A percentile compares a stretch with the other conserved stretches of the same genome.
Conservation (phyloP, 2,888 invertebrate species). For the Pammene aurita region DNA sequence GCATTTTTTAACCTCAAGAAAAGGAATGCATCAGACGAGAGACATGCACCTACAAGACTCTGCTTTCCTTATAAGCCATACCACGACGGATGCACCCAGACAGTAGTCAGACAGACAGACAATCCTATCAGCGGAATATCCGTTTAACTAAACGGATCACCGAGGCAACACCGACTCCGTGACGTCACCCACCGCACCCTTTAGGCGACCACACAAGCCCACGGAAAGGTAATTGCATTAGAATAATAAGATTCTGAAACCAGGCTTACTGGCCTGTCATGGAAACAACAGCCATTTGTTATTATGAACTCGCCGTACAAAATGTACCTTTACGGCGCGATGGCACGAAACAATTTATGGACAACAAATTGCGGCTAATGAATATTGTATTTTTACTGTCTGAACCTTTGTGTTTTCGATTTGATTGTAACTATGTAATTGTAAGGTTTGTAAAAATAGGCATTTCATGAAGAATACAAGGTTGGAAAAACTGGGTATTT, state of each 20-base stretch:
- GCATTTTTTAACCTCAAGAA: no score
- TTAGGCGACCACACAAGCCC: constrained; percentile 20
- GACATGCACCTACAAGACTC: no score
- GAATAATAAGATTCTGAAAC: constrained; percentile 32
- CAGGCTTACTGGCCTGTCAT: constrained; percentile 25
- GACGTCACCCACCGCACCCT: constrained; percentile 55
- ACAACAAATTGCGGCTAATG: background rate
- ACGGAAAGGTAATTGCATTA: constrained; percentile 36
- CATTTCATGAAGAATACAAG: no score
- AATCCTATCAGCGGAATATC: constrained; percentile 66
- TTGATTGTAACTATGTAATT: no score
- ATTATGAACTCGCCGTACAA: constrained; percentile 16
- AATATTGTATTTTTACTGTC: background rate
- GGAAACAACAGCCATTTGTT: constrained; percentile 13
- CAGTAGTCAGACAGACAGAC: constrained; percentile 55
- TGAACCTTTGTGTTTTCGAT: background rate
- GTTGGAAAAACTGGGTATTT: no score
- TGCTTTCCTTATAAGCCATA: background rate
- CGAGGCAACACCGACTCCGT: constrained; percentile 62
- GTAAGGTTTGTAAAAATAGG: no score
- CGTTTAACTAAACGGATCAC: constrained; percentile 75
- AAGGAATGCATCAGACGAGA: no score
- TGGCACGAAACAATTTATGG: constrained; percentile 19
- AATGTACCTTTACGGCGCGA: constrained; percentile 1
- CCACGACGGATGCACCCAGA: constrained; percentile 33